Evolutionary conservation across 2,888 invertebrate genomes (phyloP).

Genomic region (Sarcophaga caerulescens): DNA sequence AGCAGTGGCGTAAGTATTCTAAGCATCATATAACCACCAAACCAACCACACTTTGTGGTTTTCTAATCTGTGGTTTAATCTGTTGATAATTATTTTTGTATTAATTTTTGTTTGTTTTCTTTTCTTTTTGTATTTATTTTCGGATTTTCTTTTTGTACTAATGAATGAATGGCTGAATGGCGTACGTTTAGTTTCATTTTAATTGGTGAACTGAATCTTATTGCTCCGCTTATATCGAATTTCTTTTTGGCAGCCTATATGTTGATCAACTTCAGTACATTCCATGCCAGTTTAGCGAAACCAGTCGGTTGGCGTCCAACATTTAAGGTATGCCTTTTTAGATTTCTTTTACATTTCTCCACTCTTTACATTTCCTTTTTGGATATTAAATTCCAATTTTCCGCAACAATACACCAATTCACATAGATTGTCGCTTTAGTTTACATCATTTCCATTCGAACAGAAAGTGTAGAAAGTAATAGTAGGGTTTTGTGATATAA

Average conservation of each 20-base stretch:
- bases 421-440: not conserved
- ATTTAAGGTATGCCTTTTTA: constrained; percentile 85
- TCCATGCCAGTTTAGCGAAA: constrained; percentile 94
- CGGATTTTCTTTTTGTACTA: too few species aligned
- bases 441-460: constrained; percentile 6
- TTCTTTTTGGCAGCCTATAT: constrained; percentile 97
- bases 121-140: constrained; percentile 1
- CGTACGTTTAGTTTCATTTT: constrained; percentile 78
- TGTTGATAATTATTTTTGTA: not conserved
- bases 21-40: not conserved
- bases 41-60: not conserved
- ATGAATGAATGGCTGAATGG: not conserved
- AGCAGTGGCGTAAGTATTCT: constrained; percentile 88
- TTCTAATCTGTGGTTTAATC: not conserved
- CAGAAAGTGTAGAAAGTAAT: too few species aligned
- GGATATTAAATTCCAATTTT: not conserved
- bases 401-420: not conserved
- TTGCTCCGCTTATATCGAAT: constrained; percentile 95
- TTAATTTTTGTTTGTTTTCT: not conserved
- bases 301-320: constrained; percentile 95
- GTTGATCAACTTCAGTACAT: constrained; percentile 96
- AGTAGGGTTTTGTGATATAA: too few species aligned
- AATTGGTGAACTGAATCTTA: constrained; percentile 91
- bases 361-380: too few species aligned
- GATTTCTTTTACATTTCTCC: too few species aligned